Percentiles rank a stretch among this genome's conserved stretches.
These are phyloP conservation scores for Sialis fuliginosa DNA, from an alignment of 2,888 invertebrate species.

Conservation along the genomic window DNA sequence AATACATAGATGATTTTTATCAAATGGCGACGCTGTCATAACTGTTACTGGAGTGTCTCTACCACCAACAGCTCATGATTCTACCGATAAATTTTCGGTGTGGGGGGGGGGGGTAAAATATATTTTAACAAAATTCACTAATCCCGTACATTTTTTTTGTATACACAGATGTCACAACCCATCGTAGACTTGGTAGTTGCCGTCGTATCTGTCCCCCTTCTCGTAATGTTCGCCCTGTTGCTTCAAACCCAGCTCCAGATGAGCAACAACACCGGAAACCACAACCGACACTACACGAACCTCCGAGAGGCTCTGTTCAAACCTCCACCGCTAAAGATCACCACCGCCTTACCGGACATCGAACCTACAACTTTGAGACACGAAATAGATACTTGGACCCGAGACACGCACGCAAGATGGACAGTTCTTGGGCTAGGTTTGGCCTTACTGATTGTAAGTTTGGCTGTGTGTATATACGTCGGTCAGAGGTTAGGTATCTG, in stretches of 20 bases:
- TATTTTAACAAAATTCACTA: neutral
- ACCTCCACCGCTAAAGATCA: neutral
- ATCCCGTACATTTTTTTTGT: neutral
- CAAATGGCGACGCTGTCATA: too few relatives aligned
- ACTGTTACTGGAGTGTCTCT: too few relatives aligned
- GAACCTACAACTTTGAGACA: neutral
- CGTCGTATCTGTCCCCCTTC: neutral
- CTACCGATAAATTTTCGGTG: too few relatives aligned
- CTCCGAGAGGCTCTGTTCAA: neutral
- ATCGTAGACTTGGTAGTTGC: constrained; percentile 1
- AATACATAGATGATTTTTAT: too few relatives aligned
- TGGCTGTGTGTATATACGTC: constrained; percentile 27
- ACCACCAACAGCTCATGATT: too few relatives aligned
- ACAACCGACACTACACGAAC: neutral
- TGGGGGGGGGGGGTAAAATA: too few relatives aligned
- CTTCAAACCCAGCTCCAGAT: constrained; percentile 1
- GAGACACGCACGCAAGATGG: constrained; percentile 16
- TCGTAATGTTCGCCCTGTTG: constrained; percentile 1
- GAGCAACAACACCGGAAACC: neutral
- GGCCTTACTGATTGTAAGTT: constrained; percentile 23
- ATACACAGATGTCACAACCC: constrained; percentile 1
- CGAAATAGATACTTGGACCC: neutral
- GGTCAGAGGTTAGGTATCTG: constrained; percentile 28
- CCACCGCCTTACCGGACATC: neutral
- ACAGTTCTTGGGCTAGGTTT: constrained; percentile 25